Conservation (phyloP, 1,140 invertebrate genomes). For the Drosophila pruinosa region DNA sequence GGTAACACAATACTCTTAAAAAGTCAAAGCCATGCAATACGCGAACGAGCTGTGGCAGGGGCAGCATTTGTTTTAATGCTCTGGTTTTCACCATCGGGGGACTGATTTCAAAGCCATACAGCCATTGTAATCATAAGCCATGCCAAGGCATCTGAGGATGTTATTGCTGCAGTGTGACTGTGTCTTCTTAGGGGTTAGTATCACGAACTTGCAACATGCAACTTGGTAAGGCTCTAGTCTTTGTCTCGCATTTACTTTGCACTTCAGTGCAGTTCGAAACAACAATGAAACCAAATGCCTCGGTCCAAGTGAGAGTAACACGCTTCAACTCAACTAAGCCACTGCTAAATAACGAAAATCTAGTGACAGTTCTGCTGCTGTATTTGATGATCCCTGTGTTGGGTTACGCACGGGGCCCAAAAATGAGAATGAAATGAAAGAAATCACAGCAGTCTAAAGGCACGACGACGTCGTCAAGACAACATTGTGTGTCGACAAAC, state of each 20-base stretch:
- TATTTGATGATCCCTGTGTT: slow-evolving; percentile 12
- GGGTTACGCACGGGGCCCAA: neutral
- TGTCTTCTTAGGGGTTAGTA: slow-evolving; percentile 24
- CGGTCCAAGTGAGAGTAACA: neutral
- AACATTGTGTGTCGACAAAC: slow-evolving; percentile 19
- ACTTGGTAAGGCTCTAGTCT: slow-evolving; percentile 31
- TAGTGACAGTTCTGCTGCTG: neutral
- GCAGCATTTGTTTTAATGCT: slow-evolving; percentile 31
- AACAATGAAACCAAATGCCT: slow-evolving; percentile 28
- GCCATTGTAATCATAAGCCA: slow-evolving; percentile 41
- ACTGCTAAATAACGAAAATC: slow-evolving; percentile 28
- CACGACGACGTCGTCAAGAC: slow-evolving; percentile 5
- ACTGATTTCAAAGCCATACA: slow-evolving; percentile 31
- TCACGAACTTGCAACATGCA: slow-evolving; percentile 26
- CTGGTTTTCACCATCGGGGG: slow-evolving; percentile 31
- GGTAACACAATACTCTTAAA: slow-evolving; percentile 19
- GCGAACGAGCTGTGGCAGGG: neutral
- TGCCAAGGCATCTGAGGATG: slow-evolving; percentile 5
- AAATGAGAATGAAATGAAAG: slow-evolving; percentile 6
- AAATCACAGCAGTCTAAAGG: slow-evolving; percentile 21
- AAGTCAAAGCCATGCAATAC: slow-evolving; percentile 27
- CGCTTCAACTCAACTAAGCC: neutral
- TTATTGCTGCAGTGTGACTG: too few relatives aligned
- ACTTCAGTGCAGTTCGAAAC: slow-evolving; percentile 39
- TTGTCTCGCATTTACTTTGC: slow-evolving; percentile 46